These are phyloP conservation scores for Ictalurus furcatus DNA, from an alignment of 2,113 vertebrate species.

Conservation along the genomic window DNA sequence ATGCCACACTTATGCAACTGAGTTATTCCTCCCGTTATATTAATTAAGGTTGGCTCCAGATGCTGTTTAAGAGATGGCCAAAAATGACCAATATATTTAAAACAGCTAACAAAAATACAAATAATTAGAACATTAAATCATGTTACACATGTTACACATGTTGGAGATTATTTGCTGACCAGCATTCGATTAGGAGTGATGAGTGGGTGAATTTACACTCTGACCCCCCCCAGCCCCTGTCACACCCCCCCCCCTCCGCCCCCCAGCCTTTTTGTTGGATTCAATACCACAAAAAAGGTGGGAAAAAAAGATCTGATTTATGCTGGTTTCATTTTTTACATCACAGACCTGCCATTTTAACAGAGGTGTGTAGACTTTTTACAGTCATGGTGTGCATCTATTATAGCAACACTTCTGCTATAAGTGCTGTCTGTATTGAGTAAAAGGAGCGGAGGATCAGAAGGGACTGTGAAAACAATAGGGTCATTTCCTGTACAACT, in stretches of 20 bases:
- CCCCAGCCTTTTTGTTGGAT: neutral
- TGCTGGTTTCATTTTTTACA: neutral
- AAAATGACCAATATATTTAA: no score
- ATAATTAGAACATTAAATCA: no score
- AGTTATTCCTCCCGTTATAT: no score
- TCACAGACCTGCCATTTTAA: neutral
- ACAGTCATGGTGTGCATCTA: no score
- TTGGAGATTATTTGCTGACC: no score
- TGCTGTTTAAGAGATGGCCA: no score
- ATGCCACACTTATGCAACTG: neutral
- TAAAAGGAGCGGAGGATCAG: constrained; percentile 62
- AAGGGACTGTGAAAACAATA: constrained; percentile 74
- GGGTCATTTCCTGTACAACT: constrained; percentile 66
- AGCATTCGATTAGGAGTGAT: no score
- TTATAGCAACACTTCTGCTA: neutral
- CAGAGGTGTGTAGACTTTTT: neutral
- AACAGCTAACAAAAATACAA: no score
- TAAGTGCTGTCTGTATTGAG: constrained; percentile 36
- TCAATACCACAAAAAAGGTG: neutral
- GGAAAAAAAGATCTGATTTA: neutral
- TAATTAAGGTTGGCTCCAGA: no score
- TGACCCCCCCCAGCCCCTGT: neutral
- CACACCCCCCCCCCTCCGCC: no score
- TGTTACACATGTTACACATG: no score
- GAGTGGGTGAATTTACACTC: no score